Percentiles rank a stretch among this genome's conserved stretches.
These are phyloP conservation scores for Epinephelus fuscoguttatus DNA, from an alignment of 2,113 vertebrate genomes.

Conservation along the genomic window DNA sequence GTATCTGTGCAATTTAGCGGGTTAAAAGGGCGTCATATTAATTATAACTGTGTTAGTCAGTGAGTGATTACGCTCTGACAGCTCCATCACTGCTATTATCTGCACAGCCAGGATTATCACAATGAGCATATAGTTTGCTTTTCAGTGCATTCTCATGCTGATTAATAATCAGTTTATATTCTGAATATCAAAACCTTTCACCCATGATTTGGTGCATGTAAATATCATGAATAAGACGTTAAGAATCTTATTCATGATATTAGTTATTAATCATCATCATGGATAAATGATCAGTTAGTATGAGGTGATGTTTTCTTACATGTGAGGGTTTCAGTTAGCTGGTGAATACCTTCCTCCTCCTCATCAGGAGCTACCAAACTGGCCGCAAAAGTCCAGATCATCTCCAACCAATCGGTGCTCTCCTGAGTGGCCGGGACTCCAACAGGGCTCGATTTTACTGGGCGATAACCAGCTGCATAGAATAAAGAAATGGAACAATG, in stretches of 20 bases:
- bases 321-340: conserved; percentile 77
- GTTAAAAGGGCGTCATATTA: conserved; percentile 2
- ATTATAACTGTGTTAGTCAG: conserved; percentile 33
- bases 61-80: conserved; percentile 18
- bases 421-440: conserved; percentile 39
- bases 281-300: conserved; percentile 18
- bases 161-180: neutral
- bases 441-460: conserved; percentile 46
- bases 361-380: conserved; percentile 78
- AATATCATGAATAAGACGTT: conserved; percentile 5
- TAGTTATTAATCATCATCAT: neutral
- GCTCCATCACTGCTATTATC: conserved; percentile 3
- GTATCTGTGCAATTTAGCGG: neutral
- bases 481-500: neutral
- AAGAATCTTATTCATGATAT: neutral
- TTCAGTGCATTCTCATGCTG: conserved; percentile 13
- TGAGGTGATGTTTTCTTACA: conserved; percentile 75
- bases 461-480: conserved; percentile 47
- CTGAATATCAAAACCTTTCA: conserved; percentile 2
- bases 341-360: conserved; percentile 83
- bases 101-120: neutral
- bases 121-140: neutral
- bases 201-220: neutral
- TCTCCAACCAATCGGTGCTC: conserved; percentile 71
- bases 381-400: conserved; percentile 63